Conservation (phyloP, 2,113 vertebrate species). For the Catharus fuscescens region DNA sequence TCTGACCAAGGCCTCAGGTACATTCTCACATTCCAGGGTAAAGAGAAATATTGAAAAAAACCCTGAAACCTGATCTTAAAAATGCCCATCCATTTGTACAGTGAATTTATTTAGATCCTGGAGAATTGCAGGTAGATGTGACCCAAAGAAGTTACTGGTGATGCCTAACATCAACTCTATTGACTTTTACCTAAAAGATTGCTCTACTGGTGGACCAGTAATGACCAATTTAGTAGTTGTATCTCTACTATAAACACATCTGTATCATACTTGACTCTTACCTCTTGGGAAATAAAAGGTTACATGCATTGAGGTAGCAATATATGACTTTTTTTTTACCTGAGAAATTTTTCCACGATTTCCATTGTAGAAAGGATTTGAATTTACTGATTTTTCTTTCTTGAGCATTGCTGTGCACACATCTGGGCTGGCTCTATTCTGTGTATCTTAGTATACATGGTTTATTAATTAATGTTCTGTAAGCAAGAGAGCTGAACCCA, state of each 20-base stretch:
- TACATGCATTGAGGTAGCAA: background rate
- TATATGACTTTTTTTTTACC: background rate
- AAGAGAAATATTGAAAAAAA: background rate
- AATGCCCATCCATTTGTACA: background rate
- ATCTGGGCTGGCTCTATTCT: background rate
- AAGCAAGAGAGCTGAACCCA: background rate
- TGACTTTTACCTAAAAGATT: background rate
- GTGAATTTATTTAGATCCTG: background rate
- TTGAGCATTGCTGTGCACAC: background rate
- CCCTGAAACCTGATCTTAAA: background rate
- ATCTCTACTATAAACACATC: background rate
- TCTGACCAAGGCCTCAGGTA: background rate
- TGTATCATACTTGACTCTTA: background rate
- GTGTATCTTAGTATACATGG: background rate
- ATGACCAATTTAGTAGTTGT: background rate
- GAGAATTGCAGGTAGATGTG: background rate
- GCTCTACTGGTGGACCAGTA: background rate
- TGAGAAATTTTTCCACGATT: background rate
- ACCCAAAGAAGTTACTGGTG: background rate
- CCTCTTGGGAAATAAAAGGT: background rate
- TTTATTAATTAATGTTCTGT: background rate
- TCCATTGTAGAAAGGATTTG: background rate
- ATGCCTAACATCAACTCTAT: background rate
- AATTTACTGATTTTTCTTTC: background rate
- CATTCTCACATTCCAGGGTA: background rate